Evolutionary conservation across 1,140 invertebrate genomes (phyloP).

Genomic region (Asobara japonica): DNA sequence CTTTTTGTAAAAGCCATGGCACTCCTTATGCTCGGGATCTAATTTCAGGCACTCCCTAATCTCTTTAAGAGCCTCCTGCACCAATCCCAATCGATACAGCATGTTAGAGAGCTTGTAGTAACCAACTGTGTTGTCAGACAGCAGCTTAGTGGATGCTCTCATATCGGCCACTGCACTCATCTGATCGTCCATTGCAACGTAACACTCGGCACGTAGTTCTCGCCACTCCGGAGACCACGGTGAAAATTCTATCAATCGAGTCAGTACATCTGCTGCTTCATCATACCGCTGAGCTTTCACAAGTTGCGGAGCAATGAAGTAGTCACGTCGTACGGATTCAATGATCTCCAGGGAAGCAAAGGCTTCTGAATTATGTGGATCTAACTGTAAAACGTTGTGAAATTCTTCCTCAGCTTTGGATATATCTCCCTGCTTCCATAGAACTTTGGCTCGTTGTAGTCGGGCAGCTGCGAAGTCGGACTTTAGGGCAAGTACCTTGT

Average conservation of each 20-base stretch:
- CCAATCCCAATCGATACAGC: conserved; percentile 91
- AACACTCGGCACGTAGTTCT: conserved; percentile 87
- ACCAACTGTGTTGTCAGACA: conserved; percentile 90
- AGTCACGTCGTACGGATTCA: conserved; percentile 73
- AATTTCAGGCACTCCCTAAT: conserved; percentile 97
- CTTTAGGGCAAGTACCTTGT: conserved; percentile 91
- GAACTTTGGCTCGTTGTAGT: conserved; percentile 85
- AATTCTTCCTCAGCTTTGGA: conserved; percentile 86
- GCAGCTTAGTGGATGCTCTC: conserved; percentile 87
- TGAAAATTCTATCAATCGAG: conserved; percentile 83
- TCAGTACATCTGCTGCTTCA: conserved; percentile 77
- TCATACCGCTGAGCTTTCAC: too few relatives aligned
- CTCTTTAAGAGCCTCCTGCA: conserved; percentile 90
- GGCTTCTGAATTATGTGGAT: conserved; percentile 84
- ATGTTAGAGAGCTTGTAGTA: conserved; percentile 85
- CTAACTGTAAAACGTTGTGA: conserved; percentile 76
- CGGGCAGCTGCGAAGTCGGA: conserved; percentile 93
- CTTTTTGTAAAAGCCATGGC: conserved; percentile 96
- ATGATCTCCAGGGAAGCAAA: conserved; percentile 73
- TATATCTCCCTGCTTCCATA: conserved; percentile 90
- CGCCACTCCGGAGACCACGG: conserved; percentile 89
- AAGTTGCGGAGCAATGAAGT: conserved; percentile 76
- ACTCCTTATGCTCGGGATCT: conserved; percentile 97
- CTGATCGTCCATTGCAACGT: conserved; percentile 82
- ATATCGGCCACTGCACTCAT: conserved; percentile 92